These are phyloP conservation scores for Cephus sareptanus DNA, from an alignment of 2,888 invertebrate genomes.

Conservation along the genomic window DNA sequence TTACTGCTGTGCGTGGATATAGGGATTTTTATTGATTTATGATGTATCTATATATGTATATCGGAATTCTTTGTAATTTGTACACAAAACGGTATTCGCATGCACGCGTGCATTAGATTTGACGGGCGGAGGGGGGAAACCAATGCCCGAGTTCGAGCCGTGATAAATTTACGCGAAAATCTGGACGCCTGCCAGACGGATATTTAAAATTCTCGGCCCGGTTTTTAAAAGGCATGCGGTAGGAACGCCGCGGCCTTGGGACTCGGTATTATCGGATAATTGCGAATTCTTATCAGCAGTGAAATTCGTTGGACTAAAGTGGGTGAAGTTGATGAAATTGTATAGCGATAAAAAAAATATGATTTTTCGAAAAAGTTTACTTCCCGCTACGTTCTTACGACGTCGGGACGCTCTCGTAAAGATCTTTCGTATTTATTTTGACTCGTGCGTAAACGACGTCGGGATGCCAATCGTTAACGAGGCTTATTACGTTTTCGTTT, in stretches of 20 bases:
- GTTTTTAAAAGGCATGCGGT: background rate
- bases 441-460: background rate
- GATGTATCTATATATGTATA: background rate
- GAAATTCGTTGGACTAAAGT: background rate
- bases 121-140: background rate
- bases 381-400: background rate
- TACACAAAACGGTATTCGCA: background rate
- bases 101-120: background rate
- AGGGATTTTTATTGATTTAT: background rate
- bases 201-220: constrained; percentile 41
- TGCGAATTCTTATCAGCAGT: background rate
- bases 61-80: too few relatives aligned
- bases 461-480: background rate
- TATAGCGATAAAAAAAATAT: background rate
- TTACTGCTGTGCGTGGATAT: background rate
- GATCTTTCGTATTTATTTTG: background rate
- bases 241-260: background rate
- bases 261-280: background rate
- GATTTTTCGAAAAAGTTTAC: background rate
- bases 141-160: background rate
- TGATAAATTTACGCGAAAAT: constrained; percentile 48
- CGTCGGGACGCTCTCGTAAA: background rate
- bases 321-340: background rate
- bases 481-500: background rate
- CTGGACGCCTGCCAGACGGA: constrained; percentile 49